Evolutionary conservation across 2,888 invertebrate species (phyloP).

Genomic region (Agapostemon virescens): DNA sequence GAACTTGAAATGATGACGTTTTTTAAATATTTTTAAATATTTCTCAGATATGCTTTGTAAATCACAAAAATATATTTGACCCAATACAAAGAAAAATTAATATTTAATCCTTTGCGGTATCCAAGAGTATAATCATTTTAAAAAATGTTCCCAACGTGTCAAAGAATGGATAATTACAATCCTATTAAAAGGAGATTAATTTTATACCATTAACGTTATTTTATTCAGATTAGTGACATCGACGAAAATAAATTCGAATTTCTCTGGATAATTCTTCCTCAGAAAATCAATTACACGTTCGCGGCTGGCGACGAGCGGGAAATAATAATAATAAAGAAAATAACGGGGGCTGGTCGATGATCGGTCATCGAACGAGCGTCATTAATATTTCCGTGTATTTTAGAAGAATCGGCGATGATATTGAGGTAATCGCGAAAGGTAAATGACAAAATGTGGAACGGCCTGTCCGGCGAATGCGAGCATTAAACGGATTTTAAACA

Average conservation of each 20-base stretch:
- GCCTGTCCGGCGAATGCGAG: not conserved
- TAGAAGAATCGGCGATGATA: not conserved
- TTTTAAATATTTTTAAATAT: no score
- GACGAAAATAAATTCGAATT: not conserved
- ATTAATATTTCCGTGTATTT: not conserved
- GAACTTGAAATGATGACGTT: no score
- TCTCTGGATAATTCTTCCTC: not conserved
- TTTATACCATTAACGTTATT: no score
- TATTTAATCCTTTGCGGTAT: no score
- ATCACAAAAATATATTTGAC: no score
- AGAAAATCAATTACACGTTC: not conserved
- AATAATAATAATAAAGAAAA: not conserved
- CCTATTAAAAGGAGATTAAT: no score
- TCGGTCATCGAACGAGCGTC: not conserved
- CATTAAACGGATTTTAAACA: not conserved
- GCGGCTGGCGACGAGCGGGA: not conserved
- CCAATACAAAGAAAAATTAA: no score
- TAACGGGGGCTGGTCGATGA: not conserved
- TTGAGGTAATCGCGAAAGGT: not conserved
- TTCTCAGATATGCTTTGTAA: no score
- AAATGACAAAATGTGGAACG: not conserved
- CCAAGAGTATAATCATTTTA: not conserved
- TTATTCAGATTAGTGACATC: no score
- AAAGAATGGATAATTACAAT: not conserved
- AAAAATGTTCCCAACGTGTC: rapidly evolving